Evolutionary conservation across 2,113 vertebrate species (phyloP).

Genomic region (Cyprinodon tularosa): DNA sequence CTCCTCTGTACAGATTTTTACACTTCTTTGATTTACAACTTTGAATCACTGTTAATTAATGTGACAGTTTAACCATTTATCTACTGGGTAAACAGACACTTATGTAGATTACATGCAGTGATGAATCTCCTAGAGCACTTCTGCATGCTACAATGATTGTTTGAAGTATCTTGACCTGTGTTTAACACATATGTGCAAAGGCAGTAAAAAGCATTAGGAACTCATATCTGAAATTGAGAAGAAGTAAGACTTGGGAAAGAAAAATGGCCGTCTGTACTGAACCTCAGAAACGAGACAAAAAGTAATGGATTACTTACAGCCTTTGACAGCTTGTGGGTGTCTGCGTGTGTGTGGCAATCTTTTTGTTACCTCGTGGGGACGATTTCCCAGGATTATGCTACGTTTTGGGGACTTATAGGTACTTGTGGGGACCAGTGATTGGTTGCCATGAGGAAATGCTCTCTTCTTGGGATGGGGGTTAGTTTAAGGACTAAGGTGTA

Average conservation of each 20-base stretch:
- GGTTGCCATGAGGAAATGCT: no score
- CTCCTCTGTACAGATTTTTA: not conserved
- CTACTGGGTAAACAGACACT: not conserved
- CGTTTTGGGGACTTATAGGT: no score
- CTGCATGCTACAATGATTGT: not conserved
- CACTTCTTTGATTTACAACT: not conserved
- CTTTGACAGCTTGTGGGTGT: slow-evolving; percentile 18
- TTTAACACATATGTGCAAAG: not conserved
- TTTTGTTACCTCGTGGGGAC: no score
- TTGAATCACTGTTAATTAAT: slow-evolving; percentile 10
- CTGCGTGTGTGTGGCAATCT: slow-evolving; percentile 1
- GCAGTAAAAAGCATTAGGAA: not conserved
- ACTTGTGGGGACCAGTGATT: no score
- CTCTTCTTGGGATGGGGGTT: no score
- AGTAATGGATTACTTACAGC: slow-evolving; percentile 27
- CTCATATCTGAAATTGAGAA: not conserved
- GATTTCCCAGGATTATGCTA: no score
- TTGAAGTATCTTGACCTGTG: not conserved
- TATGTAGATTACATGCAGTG: slow-evolving; percentile 1
- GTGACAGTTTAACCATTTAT: not conserved
- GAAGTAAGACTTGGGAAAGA: not conserved
- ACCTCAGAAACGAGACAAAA: slow-evolving; percentile 19
- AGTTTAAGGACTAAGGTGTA: no score
- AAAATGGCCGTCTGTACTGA: not conserved
- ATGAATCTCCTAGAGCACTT: not conserved